Evolutionary conservation across 2,797 vertebrate genomes (phyloP).

Genomic region (Onychomys leucogaster): DNA sequence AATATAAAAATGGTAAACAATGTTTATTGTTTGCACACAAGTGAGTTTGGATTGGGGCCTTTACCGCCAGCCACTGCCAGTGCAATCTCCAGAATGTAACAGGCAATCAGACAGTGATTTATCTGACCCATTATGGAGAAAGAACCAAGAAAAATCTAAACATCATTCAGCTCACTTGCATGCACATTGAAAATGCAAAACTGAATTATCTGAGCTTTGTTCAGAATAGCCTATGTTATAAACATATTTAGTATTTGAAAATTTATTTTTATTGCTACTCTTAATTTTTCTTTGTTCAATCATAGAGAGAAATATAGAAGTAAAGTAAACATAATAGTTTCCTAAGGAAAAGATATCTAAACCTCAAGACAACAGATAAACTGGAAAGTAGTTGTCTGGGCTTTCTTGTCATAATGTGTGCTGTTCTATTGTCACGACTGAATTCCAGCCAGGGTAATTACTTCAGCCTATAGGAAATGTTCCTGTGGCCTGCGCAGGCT

Average conservation of each 20-base stretch:
- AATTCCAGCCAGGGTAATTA: slow-evolving; percentile 38
- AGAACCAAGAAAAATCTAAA: slow-evolving; percentile 73
- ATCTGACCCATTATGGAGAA: slow-evolving; percentile 74
- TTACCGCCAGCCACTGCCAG: slow-evolving; percentile 61
- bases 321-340: slow-evolving; percentile 52
- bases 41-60: slow-evolving; percentile 66
- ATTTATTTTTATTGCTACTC: slow-evolving; percentile 70
- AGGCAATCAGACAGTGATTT: slow-evolving; percentile 80
- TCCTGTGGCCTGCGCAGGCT: neutral
- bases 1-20: slow-evolving; percentile 79
- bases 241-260: slow-evolving; percentile 71
- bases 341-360: slow-evolving; percentile 13
- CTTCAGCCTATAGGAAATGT: neutral
- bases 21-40: slow-evolving; percentile 68
- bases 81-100: slow-evolving; percentile 71
- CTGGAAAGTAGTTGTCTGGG: slow-evolving; percentile 34
- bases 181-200: slow-evolving; percentile 69
- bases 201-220: slow-evolving; percentile 68
- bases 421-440: neutral
- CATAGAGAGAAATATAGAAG: slow-evolving; percentile 55
- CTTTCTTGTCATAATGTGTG: slow-evolving; percentile 1
- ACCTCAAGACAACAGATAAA: neutral
- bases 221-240: slow-evolving; percentile 42
- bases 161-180: slow-evolving; percentile 68
- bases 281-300: slow-evolving; percentile 72